Evolutionary conservation across 1,140 invertebrate species (phyloP), one percentile per base, ranked within the genome.

Genomic region (Drosophila nannoptera): DNA sequence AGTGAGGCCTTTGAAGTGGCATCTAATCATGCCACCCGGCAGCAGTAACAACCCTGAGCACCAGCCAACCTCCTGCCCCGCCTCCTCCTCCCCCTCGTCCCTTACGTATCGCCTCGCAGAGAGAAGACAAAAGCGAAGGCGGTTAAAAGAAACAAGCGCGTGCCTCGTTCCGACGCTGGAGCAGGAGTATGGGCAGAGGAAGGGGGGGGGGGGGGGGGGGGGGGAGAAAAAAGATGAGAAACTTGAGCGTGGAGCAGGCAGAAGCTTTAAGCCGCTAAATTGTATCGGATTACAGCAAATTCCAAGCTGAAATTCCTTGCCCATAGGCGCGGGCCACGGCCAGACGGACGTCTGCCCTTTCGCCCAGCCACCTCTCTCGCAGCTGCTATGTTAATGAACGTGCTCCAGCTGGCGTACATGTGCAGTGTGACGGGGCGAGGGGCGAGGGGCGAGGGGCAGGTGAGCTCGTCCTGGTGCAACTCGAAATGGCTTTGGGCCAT

Each of bases 261-360:
- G 81, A 86, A 84, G 81, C 81, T 84, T 84, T 84, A 84, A 84
- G 81, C 81, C 81, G 77, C 81, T 84, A 84, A 84, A 84, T 84
- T 84, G 81, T 84, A 84, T 84, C 81, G 81, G 81, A 84, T 84
- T 84, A 84, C 81, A 81, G 81, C 68, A 86, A 84, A 84, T 84
- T 86, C 82, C 81, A 76, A 83, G 78, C 72, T 75, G 61, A 86
- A 86, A 84, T 84, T 86, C 81, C 77, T 81, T 80, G 56, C 74
- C 76, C 74, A 69, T 58, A 71, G 69, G 66, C 77, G 48, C 40
- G 73, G 77, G 60, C 66, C 62, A 58, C 54, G 48, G 45, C 45
- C 40, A 40, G 11, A 38, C 31, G 40, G 58, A 2, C 46, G 6
- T 11, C 9, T 14, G 40, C 40, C n/a, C 40, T 42, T 12, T 4